These are phyloP conservation scores for Trichosurus vulpecula DNA, from an alignment of 2,797 vertebrate genomes.

Conservation along the genomic window DNA sequence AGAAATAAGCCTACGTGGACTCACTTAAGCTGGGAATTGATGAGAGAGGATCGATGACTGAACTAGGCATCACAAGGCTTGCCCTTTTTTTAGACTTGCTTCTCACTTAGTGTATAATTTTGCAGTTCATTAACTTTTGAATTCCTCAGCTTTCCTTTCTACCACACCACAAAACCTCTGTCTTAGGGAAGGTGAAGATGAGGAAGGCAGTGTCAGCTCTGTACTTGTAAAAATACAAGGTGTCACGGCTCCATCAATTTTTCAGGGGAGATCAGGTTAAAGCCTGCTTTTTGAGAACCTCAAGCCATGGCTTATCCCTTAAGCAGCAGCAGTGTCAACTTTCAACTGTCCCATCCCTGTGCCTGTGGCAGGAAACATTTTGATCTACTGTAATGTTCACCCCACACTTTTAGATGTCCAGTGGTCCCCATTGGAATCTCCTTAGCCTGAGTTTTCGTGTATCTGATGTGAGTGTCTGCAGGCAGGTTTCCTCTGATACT, in stretches of 20 bases:
- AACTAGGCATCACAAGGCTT: not conserved
- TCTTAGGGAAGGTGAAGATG: not conserved
- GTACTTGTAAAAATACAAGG: not conserved
- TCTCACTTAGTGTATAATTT: not conserved
- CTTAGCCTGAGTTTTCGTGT: not conserved
- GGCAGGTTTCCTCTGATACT: not conserved
- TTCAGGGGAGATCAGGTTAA: not conserved
- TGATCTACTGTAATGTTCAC: not conserved
- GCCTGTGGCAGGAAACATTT: not conserved
- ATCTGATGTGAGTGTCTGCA: not conserved
- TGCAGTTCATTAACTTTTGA: not conserved
- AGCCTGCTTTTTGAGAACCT: not conserved
- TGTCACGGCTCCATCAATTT: not conserved
- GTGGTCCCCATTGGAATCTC: not conserved
- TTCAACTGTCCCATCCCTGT: not conserved
- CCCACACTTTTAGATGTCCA: not conserved
- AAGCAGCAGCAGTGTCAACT: not conserved
- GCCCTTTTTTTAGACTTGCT: not conserved
- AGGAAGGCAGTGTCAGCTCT: not conserved
- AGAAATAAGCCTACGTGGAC: conserved; percentile 19
- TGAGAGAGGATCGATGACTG: not conserved
- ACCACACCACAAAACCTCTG: not conserved
- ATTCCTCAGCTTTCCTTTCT: not conserved
- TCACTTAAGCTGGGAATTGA: not conserved
- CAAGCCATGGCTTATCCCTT: not conserved